Conservation (phyloP, 1,140 invertebrate species). For the Bombus affinis region DNA sequence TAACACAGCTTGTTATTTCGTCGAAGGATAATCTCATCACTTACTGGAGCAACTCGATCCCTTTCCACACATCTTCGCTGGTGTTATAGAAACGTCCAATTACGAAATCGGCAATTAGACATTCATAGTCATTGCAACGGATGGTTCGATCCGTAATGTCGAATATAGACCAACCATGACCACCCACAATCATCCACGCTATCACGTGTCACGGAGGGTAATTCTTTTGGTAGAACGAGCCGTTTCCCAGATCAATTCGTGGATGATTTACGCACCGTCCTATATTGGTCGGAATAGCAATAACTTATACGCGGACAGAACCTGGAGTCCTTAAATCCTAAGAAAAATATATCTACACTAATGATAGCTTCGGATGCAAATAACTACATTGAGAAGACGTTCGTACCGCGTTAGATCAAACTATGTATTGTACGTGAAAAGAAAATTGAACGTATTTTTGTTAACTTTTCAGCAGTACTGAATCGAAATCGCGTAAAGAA, state of each 20-base stretch:
- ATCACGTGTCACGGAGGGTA: slow-evolving; percentile 12
- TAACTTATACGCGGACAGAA: slow-evolving; percentile 52
- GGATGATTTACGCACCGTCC: slow-evolving; percentile 59
- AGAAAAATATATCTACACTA: no score
- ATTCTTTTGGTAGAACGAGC: slow-evolving; percentile 24
- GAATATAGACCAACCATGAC: background rate
- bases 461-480: no score
- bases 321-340: no score
- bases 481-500: background rate
- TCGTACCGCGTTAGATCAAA: no score
- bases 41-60: background rate
- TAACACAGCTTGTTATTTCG: background rate
- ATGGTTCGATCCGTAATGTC: background rate
- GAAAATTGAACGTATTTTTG: no score
- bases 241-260: slow-evolving; percentile 47
- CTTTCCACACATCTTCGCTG: no score
- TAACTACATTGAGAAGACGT: no score
- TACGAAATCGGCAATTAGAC: background rate
- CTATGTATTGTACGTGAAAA: no score
- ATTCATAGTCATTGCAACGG: background rate
- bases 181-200: no score
- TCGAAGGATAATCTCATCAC: background rate
- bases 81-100: background rate
- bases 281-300: slow-evolving; percentile 50
- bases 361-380: no score